A percentile compares a stretch with the other conserved stretches of the same genome.
Evolutionary conservation across 2,888 invertebrate genomes (phyloP).

Genomic region (Hemicrepidius hirtus): DNA sequence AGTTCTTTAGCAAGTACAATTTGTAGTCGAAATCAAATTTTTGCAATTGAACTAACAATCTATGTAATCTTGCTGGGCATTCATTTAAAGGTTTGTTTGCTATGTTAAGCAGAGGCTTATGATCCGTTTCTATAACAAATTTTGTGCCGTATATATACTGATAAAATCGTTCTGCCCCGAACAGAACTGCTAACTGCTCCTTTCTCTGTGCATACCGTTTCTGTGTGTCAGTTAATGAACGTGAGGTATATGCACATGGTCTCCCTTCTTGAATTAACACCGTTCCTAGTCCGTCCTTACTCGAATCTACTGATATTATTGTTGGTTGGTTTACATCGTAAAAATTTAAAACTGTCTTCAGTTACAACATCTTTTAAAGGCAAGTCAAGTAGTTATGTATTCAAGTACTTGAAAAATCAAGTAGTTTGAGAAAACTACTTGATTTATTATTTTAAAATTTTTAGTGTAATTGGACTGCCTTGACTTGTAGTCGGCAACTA

Average conservation of each 20-base stretch:
- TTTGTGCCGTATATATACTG: conserved; percentile 58
- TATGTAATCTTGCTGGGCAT: conserved; percentile 54
- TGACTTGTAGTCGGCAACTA: no score
- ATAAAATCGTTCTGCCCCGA: conserved; percentile 52
- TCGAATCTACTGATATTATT: conserved; percentile 58
- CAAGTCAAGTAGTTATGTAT: no score
- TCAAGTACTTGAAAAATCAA: no score
- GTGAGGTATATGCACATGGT: conserved; percentile 47
- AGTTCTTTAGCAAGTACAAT: conserved; percentile 53
- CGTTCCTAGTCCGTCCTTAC: conserved; percentile 57
- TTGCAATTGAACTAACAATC: conserved; percentile 51
- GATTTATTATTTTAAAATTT: no score
- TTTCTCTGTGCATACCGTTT: conserved; percentile 61
- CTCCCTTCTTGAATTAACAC: conserved; percentile 56
- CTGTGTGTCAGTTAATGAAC: conserved; percentile 58
- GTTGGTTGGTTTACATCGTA: conserved; percentile 51
- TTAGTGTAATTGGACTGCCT: no score
- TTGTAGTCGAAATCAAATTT: conserved; percentile 50
- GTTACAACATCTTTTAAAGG: no score
- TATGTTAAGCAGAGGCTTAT: conserved; percentile 58
- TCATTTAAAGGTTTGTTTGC: conserved; percentile 56
- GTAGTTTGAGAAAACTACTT: no score
- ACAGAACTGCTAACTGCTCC: conserved; percentile 58
- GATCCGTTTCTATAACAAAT: conserved; percentile 60
- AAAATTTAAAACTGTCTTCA: conserved; percentile 46